Conservation (phyloP, 2,888 invertebrate species). For the Cynaeus angustus region DNA sequence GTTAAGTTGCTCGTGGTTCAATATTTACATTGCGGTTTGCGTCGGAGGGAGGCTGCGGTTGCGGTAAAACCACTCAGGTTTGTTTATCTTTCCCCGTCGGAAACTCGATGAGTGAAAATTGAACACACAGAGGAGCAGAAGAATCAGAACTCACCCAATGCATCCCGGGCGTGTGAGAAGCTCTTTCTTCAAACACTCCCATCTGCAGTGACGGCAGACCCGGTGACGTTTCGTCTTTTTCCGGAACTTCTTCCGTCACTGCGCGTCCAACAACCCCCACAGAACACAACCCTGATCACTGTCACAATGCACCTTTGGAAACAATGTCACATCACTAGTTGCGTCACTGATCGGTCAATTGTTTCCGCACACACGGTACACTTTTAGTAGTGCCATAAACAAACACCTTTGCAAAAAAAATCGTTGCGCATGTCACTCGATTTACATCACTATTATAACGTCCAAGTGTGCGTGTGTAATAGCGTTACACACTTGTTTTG, state of each 20-base stretch:
- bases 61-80: conserved; percentile 1
- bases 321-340: conserved; percentile 32
- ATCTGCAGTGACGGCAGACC: conserved; percentile 80
- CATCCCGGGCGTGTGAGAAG: conserved; percentile 87
- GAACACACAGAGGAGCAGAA: no score
- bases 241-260: conserved; percentile 36
- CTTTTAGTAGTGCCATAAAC: conserved; percentile 56
- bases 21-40: conserved; percentile 9
- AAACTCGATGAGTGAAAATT: no score
- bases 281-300: conserved; percentile 26
- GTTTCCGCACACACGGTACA: conserved; percentile 51
- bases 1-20: background rate
- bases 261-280: conserved; percentile 24
- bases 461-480: conserved; percentile 46
- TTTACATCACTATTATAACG: conserved; percentile 53
- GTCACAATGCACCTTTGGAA: conserved; percentile 20
- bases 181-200: conserved; percentile 92
- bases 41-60: conserved; percentile 14
- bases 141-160: conserved; percentile 84
- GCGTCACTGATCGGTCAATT: conserved; percentile 36
- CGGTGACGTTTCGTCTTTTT: conserved; percentile 51
- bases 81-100: background rate
- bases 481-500: conserved; percentile 33
- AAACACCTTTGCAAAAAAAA: conserved; percentile 55
- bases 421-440: conserved; percentile 61